phyloP scores from a whole-genome alignment of 1,140 invertebrate species.

The Plectrocnemia conspersa region DNA sequence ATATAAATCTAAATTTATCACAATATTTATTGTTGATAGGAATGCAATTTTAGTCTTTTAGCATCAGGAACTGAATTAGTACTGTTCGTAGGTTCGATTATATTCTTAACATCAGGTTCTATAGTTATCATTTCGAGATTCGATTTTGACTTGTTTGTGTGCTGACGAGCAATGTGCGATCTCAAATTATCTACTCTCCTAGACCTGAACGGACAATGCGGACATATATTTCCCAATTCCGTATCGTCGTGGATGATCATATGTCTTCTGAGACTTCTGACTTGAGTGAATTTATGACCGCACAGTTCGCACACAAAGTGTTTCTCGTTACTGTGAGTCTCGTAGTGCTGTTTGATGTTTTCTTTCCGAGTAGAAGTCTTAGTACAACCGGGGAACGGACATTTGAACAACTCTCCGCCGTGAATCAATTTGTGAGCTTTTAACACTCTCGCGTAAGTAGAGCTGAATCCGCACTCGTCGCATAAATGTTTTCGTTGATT shows the following conservation, averaged over 20 bases:
- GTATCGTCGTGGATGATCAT: slow-evolving; percentile 45
- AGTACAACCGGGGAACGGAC: slow-evolving; percentile 48
- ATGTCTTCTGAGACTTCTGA: slow-evolving; percentile 50
- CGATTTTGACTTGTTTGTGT: slow-evolving; percentile 40
- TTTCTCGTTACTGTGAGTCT: slow-evolving; percentile 56
- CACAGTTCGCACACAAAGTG: slow-evolving; percentile 51
- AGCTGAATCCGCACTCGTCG: slow-evolving; percentile 58
- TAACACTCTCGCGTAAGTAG: slow-evolving; percentile 55
- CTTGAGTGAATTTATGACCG: slow-evolving; percentile 50
- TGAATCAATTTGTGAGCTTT: slow-evolving; percentile 55
- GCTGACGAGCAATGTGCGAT: slow-evolving; percentile 48
- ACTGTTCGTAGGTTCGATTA: slow-evolving; percentile 4
- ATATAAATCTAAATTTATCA: too few relatives aligned
- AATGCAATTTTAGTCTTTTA: too few relatives aligned
- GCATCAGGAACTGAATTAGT: too few relatives aligned
- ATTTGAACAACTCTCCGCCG: slow-evolving; percentile 53
- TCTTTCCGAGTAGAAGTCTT: slow-evolving; percentile 51
- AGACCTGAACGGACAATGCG: slow-evolving; percentile 50
- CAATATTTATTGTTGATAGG: too few relatives aligned
- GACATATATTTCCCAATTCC: slow-evolving; percentile 40
- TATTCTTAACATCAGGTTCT: slow-evolving; percentile 1
- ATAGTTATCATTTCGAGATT: not conserved
- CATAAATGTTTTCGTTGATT: slow-evolving; percentile 57
- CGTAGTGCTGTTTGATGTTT: slow-evolving; percentile 49
- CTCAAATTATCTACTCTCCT: slow-evolving; percentile 55